Conservation (phyloP, 2,797 vertebrate genomes). For the Xenentodon cancila region DNA sequence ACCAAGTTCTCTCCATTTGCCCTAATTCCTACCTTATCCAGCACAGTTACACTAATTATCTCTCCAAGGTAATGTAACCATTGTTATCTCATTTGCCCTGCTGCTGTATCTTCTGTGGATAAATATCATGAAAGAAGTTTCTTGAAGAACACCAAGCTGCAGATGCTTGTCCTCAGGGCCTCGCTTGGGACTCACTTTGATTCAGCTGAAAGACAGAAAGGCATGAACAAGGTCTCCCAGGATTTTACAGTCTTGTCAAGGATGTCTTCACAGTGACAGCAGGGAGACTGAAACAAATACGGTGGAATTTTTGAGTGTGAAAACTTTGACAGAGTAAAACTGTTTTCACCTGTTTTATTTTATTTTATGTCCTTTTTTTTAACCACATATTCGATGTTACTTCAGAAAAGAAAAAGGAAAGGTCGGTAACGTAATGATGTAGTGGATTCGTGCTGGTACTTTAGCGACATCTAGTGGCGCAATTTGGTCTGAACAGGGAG, state of each 20-base stretch:
- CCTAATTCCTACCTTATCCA: constrained; percentile 25
- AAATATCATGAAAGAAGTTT: constrained; percentile 37
- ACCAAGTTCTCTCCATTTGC: constrained; percentile 34
- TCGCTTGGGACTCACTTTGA: constrained; percentile 18
- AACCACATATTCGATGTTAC: not conserved
- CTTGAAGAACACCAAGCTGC: constrained; percentile 34
- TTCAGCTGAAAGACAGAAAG: constrained; percentile 27
- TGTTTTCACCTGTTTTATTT: not conserved
- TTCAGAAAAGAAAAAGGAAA: not conserved
- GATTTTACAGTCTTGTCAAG: not conserved
- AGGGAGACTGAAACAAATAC: not conserved
- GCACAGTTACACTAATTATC: constrained; percentile 48
- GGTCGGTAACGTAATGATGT: rapidly evolving
- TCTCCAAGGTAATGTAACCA: constrained; percentile 36
- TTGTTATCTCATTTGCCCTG: constrained; percentile 19
- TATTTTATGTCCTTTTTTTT: no score
- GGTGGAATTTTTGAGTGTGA: not conserved
- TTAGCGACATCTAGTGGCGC: constrained; percentile 67
- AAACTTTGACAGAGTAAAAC: not conserved
- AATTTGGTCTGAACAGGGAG: no score
- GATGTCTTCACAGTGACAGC: not conserved
- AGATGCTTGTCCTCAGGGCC: constrained; percentile 18
- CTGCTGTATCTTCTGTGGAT: constrained; percentile 28
- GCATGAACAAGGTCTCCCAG: not conserved
- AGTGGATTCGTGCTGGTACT: constrained; percentile 15